Evolutionary conservation across 1,140 invertebrate species (phyloP).

Genomic region (Vollenhovia emeryi): DNA sequence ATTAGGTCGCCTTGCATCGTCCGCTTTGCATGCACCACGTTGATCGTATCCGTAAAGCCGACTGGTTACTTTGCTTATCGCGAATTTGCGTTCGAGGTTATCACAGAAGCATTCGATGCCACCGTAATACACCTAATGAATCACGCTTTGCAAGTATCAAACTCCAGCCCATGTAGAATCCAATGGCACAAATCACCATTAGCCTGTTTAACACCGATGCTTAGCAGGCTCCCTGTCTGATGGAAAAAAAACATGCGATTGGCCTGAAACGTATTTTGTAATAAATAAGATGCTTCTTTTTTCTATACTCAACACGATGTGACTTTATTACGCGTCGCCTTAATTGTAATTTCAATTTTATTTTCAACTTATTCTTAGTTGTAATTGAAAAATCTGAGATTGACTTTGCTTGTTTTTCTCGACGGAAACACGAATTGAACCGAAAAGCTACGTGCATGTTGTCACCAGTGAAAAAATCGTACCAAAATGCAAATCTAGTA

Average conservation of each 20-base stretch:
- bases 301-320: neutral
- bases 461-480: neutral
- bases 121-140: neutral
- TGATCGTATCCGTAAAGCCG: neutral
- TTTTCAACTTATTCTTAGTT: neutral
- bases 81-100: conserved; percentile 4
- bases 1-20: conserved; percentile 29
- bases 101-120: neutral
- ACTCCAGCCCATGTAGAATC: neutral
- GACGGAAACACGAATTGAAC: neutral
- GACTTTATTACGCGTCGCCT: neutral
- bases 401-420: neutral
- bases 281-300: too few species aligned
- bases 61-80: conserved; percentile 42
- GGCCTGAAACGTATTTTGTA: too few species aligned
- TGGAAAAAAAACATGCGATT: too few species aligned
- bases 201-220: neutral
- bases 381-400: neutral
- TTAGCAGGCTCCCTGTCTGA: too few species aligned
- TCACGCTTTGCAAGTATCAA: conserved; percentile 6
- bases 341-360: neutral
- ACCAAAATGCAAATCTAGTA: too few species aligned
- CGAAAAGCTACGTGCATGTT: neutral
- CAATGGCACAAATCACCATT: conserved; percentile 1
- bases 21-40: neutral